phyloP scores from a whole-genome alignment of 2,888 invertebrate species.

The Allygus modestus region DNA sequence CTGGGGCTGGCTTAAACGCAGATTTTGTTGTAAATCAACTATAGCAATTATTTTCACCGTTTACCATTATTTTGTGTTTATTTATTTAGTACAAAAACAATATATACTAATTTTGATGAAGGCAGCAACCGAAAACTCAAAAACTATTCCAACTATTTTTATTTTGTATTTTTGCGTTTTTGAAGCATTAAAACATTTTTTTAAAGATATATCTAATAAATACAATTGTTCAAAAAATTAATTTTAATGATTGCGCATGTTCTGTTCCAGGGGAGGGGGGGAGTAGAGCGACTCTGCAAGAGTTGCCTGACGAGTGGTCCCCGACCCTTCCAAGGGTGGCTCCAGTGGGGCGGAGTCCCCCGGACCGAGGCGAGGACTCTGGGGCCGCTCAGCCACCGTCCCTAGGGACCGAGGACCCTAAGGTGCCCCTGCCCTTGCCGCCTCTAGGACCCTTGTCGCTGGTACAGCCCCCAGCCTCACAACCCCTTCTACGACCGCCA shows the following conservation, averaged over 20 bases:
- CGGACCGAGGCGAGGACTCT: not conserved
- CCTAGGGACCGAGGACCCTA: not conserved
- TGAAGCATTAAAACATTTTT: too few species aligned
- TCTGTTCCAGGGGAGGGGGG: slow-evolving; percentile 41
- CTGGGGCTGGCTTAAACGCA: too few species aligned
- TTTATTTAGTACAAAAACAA: too few species aligned
- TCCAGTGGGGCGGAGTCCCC: not conserved
- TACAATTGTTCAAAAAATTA: too few species aligned
- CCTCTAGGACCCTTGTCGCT: slow-evolving; percentile 30
- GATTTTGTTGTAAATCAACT: too few species aligned
- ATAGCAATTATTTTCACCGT: too few species aligned
- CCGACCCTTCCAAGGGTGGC: not conserved
- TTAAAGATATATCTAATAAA: too few species aligned
- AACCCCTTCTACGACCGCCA: slow-evolving; percentile 34
- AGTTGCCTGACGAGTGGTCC: slow-evolving; percentile 45
- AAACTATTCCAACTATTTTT: too few species aligned
- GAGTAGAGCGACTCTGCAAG: not conserved
- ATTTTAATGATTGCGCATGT: not conserved
- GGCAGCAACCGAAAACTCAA: too few species aligned
- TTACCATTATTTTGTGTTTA: too few species aligned
- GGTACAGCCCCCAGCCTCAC: slow-evolving; percentile 36
- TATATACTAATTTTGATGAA: too few species aligned
- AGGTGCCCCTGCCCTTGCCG: slow-evolving; percentile 23
- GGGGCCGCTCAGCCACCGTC: not conserved
- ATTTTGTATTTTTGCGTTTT: too few species aligned